Percentiles rank a stretch among this genome's conserved stretches.
These are phyloP conservation scores for Halcyon malimbica DNA, from an alignment of 2,113 vertebrate genomes.

Conservation along the genomic window DNA sequence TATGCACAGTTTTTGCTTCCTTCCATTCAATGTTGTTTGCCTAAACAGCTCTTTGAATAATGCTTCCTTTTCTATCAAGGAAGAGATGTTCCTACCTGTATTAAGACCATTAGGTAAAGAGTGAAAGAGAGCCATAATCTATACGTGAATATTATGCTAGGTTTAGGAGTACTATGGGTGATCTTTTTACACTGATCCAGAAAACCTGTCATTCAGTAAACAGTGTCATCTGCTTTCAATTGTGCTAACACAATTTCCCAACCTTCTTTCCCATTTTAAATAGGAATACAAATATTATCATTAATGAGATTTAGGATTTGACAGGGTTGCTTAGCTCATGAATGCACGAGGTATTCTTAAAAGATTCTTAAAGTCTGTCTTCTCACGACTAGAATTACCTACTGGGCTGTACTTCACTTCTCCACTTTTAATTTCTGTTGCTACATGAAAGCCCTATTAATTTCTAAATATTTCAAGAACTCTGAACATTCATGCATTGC, in stretches of 20 bases:
- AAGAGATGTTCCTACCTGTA: neutral
- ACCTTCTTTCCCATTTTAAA: neutral
- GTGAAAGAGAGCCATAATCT: neutral
- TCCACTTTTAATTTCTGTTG: neutral
- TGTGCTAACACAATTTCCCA: neutral
- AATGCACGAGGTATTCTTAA: neutral
- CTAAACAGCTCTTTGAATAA: neutral
- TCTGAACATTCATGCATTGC: neutral
- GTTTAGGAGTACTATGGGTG: neutral
- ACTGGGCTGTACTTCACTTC: neutral
- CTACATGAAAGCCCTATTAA: neutral
- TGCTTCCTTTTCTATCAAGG: neutral
- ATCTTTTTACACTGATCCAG: neutral
- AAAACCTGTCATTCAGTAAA: neutral
- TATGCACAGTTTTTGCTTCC: neutral
- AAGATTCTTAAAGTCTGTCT: neutral
- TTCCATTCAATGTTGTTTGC: neutral
- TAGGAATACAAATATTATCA: neutral
- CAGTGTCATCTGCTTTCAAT: neutral
- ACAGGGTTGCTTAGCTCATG: neutral
- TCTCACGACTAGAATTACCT: neutral
- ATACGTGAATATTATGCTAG: neutral
- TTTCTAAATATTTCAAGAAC: neutral
- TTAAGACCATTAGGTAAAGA: neutral
- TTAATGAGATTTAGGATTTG: neutral